phyloP scores from a whole-genome alignment of 2,888 invertebrate species.

The Tetheella fluctuosa region DNA sequence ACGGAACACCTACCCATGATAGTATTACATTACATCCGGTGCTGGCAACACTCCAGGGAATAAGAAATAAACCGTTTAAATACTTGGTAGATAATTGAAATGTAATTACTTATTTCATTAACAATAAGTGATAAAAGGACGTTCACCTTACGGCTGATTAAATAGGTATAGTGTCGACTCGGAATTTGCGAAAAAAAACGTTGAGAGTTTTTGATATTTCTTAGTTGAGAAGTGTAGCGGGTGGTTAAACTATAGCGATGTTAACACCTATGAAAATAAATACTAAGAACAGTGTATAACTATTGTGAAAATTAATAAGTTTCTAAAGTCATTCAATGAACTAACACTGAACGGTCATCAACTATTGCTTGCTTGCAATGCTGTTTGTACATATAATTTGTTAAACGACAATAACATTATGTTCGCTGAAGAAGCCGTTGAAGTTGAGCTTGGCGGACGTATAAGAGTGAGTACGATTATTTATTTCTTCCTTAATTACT shows the following conservation, averaged over 20 bases:
- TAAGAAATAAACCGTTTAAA: neutral
- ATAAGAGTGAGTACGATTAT: conserved; percentile 52
- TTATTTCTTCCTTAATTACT: too few relatives aligned
- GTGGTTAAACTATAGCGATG: neutral
- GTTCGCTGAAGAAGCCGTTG: conserved; percentile 69
- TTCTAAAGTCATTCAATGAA: too few relatives aligned
- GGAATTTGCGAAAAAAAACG: neutral
- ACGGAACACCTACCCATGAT: conserved; percentile 26
- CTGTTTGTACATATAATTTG: too few relatives aligned
- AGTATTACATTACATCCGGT: conserved; percentile 26
- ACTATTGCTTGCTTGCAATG: too few relatives aligned
- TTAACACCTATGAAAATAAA: too few relatives aligned
- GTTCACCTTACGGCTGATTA: conserved; percentile 25
- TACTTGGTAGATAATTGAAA: neutral
- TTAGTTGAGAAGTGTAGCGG: neutral
- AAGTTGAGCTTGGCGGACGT: conserved; percentile 58
- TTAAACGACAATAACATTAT: conserved; percentile 33
- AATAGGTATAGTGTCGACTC: neutral
- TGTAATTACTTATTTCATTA: neutral
- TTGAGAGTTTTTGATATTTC: neutral
- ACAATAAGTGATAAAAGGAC: conserved; percentile 28
- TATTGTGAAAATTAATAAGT: too few relatives aligned
- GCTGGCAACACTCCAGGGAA: conserved; percentile 16
- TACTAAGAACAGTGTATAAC: too few relatives aligned
- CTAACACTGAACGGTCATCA: too few relatives aligned